Evolutionary conservation across 2,797 vertebrate genomes (phyloP).

Genomic region (Sparidentex hasta): DNA sequence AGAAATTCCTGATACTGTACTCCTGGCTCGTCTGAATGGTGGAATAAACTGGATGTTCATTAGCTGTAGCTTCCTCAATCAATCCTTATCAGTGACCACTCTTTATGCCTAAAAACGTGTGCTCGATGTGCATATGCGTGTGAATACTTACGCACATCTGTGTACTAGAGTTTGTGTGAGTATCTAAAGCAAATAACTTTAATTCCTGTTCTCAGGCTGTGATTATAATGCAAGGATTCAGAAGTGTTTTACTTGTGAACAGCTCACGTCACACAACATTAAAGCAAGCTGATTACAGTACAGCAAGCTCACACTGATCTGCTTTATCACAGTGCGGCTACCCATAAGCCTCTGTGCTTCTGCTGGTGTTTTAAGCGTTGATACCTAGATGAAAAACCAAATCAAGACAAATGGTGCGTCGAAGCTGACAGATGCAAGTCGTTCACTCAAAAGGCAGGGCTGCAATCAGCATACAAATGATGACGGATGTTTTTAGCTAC

Average conservation of each 20-base stretch:
- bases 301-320: slow-evolving; percentile 6
- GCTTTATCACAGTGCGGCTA: slow-evolving; percentile 51
- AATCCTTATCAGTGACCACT: slow-evolving; percentile 67
- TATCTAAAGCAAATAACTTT: slow-evolving; percentile 34
- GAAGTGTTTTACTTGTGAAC: slow-evolving; percentile 26
- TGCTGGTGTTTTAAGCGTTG: slow-evolving; percentile 29
- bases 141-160: slow-evolving; percentile 21
- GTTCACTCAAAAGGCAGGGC: slow-evolving; percentile 53
- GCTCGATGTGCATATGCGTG: not conserved
- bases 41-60: slow-evolving; percentile 70
- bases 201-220: slow-evolving; percentile 36
- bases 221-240: slow-evolving; percentile 39
- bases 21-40: slow-evolving; percentile 59
- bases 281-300: slow-evolving; percentile 33
- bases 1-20: slow-evolving; percentile 59
- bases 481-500: slow-evolving; percentile 65
- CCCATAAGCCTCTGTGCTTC: slow-evolving; percentile 33
- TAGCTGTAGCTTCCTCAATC: slow-evolving; percentile 61
- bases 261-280: slow-evolving; percentile 39
- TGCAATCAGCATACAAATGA: slow-evolving; percentile 67
- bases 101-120: slow-evolving; percentile 10
- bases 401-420: slow-evolving; percentile 77
- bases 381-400: slow-evolving; percentile 49
- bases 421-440: slow-evolving; percentile 71
- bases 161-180: slow-evolving; percentile 7